Evolutionary conservation across 1,140 invertebrate species (phyloP).

Genomic region (Diprion similis): DNA sequence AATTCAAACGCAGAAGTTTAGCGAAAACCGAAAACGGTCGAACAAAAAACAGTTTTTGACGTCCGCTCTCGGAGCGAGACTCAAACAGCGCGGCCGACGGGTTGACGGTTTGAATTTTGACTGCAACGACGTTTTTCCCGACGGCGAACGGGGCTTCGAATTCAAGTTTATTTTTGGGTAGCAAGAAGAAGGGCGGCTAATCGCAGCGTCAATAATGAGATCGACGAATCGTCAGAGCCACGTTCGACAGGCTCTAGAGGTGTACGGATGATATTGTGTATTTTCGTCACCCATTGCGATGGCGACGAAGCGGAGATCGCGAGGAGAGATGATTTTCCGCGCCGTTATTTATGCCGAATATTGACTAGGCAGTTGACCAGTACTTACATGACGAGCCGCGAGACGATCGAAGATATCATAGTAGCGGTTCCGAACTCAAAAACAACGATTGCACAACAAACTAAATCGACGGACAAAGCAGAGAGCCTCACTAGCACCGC

Average conservation of each 20-base stretch:
- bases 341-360: background rate
- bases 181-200: background rate
- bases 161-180: too few relatives aligned
- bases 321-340: background rate
- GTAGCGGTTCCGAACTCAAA: conserved; percentile 43
- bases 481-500: conserved; percentile 47
- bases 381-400: conserved; percentile 79
- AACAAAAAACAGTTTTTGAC: too few relatives aligned
- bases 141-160: background rate
- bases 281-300: conserved; percentile 8
- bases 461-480: conserved; percentile 44
- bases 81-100: too few relatives aligned
- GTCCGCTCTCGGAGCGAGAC: too few relatives aligned
- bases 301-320: background rate
- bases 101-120: too few relatives aligned
- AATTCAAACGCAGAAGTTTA: too few relatives aligned
- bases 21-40: too few relatives aligned
- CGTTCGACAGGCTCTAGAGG: too few relatives aligned
- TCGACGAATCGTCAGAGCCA: background rate
- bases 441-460: conserved; percentile 33
- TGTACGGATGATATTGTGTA: too few relatives aligned
- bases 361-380: conserved; percentile 26
- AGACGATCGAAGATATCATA: conserved; percentile 79
- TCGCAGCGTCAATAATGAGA: background rate
- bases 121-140: background rate